These are phyloP conservation scores for Cochlearius cochlearius DNA, from an alignment of 2,113 vertebrate species.

Conservation along the genomic window DNA sequence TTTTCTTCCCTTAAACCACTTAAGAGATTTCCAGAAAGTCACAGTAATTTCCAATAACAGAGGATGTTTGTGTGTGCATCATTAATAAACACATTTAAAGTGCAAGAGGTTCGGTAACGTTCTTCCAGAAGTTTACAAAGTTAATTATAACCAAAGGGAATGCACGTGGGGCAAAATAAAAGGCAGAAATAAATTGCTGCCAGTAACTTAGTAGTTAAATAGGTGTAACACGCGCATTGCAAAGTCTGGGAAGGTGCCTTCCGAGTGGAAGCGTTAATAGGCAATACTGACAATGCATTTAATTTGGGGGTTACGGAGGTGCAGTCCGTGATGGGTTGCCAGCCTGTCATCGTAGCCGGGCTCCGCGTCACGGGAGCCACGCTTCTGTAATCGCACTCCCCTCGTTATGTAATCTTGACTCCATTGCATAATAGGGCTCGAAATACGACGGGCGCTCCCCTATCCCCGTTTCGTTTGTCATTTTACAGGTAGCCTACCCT, in stretches of 20 bases:
- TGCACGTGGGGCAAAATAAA: background rate
- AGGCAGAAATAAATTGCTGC: background rate
- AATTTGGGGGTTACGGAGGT: background rate
- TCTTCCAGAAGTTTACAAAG: background rate
- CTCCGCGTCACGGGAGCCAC: background rate
- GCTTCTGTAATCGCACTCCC: background rate
- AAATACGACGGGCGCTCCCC: background rate
- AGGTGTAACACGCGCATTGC: background rate
- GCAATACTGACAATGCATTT: background rate
- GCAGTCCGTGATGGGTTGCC: background rate
- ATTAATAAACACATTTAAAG: background rate
- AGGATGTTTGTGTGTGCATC: background rate
- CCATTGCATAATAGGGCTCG: conserved; percentile 40
- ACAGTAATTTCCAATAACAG: background rate
- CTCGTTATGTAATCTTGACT: conserved; percentile 7
- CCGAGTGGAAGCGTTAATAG: background rate
- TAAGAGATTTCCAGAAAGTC: background rate
- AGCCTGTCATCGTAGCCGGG: background rate
- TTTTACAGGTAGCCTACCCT: background rate
- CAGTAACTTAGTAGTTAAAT: background rate
- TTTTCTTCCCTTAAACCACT: background rate
- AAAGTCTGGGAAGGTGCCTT: background rate
- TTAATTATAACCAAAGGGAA: background rate
- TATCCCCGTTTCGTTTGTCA: background rate
- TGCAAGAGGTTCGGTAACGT: background rate